phyloP scores from a whole-genome alignment of 2,888 invertebrate species.

The Ormyrus rosae region DNA sequence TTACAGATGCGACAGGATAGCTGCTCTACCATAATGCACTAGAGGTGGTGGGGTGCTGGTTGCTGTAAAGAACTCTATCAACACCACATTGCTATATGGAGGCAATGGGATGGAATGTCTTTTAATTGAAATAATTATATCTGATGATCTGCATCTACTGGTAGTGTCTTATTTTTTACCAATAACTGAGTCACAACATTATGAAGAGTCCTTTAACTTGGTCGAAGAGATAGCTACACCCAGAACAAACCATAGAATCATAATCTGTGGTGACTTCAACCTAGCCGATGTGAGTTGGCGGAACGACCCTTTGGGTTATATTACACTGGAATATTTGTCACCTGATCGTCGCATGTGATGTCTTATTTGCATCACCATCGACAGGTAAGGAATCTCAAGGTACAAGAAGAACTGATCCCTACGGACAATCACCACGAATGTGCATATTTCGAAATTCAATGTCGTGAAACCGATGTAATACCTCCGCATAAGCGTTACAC shows the following conservation, averaged over 20 bases:
- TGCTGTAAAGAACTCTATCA: background rate
- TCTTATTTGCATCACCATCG: background rate
- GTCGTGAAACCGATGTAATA: background rate
- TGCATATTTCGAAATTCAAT: background rate
- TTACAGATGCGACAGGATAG: background rate
- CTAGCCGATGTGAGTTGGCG: background rate
- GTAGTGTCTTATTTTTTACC: too few species aligned
- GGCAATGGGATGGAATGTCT: background rate
- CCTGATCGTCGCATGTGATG: background rate
- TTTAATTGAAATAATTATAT: background rate
- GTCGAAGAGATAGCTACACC: background rate
- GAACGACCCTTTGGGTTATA: background rate
- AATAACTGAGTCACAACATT: too few species aligned
- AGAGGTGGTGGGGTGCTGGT: constrained; percentile 3
- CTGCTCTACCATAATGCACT: background rate
- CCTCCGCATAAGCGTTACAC: background rate
- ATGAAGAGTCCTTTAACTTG: background rate
- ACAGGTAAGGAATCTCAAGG: background rate
- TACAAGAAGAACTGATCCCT: background rate
- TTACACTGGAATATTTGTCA: background rate
- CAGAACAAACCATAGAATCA: background rate
- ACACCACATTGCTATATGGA: background rate
- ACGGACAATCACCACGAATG: background rate
- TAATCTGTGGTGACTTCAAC: background rate
- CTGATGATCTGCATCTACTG: background rate